A percentile compares a stretch with the other conserved stretches of the same genome.
phyloP scores from a whole-genome alignment of 2,797 vertebrate genomes.

The Eremophila alpestris region DNA sequence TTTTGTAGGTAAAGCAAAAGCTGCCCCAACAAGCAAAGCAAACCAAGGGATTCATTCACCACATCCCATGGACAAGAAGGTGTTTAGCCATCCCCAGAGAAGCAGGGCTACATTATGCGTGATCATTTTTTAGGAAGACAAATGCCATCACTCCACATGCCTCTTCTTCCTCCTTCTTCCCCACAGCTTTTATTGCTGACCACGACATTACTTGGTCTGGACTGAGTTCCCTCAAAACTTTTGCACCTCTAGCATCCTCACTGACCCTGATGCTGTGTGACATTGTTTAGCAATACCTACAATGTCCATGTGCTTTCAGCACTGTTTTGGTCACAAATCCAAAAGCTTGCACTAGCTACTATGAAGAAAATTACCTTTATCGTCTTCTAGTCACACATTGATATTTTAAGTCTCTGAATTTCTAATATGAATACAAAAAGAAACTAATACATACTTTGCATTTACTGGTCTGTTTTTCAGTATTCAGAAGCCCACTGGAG shows the following conservation, averaged over 20 bases:
- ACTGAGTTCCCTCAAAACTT: background rate
- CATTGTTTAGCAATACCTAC: background rate
- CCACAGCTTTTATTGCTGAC: background rate
- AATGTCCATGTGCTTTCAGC: background rate
- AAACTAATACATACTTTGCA: background rate
- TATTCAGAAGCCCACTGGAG: background rate
- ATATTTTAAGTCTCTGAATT: background rate
- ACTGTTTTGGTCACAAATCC: background rate
- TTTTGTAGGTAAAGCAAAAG: background rate
- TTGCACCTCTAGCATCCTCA: accelerated
- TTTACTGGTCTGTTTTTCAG: background rate
- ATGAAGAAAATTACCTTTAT: background rate
- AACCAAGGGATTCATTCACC: background rate
- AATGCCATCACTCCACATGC: accelerated
- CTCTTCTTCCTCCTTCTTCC: background rate
- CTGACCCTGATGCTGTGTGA: background rate
- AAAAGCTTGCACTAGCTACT: background rate
- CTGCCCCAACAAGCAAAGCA: background rate
- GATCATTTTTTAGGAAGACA: background rate
- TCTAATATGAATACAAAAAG: background rate
- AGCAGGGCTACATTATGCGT: accelerated
- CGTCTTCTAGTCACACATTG: background rate
- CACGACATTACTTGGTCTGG: background rate
- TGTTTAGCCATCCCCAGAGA: background rate
- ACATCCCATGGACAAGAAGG: background rate